Conservation (phyloP, 2,888 invertebrate genomes). For the Reticulitermes lucifugus region DNA sequence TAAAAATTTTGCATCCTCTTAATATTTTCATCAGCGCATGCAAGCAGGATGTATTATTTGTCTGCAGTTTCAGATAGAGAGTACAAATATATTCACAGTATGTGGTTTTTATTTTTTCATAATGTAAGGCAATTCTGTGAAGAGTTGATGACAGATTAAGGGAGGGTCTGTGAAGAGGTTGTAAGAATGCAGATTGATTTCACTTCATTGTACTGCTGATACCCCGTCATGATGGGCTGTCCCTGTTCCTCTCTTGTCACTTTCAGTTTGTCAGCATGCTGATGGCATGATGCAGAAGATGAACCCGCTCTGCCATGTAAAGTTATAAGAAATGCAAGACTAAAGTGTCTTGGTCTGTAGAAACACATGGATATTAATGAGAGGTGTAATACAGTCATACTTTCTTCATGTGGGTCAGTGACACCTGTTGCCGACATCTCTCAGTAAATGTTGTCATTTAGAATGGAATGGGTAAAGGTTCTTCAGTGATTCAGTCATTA, state of each 20-base stretch:
- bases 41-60: conserved; percentile 15
- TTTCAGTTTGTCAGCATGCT: conserved; percentile 1
- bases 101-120: conserved; percentile 33
- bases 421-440: too few species aligned
- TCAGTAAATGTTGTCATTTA: too few species aligned
- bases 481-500: too few species aligned
- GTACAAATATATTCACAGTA: conserved; percentile 40
- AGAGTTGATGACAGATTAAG: background rate
- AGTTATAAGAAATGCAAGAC: too few species aligned
- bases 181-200: background rate
- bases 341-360: too few species aligned
- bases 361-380: too few species aligned
- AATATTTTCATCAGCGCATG: background rate
- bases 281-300: conserved; percentile 3
- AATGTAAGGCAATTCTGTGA: conserved; percentile 1
- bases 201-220: background rate
- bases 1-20: background rate
- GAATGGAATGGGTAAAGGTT: too few species aligned
- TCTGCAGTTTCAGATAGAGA: conserved; percentile 37
- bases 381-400: too few species aligned
- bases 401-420: too few species aligned
- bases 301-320: background rate
- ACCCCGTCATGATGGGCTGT: background rate
- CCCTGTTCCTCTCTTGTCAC: background rate
- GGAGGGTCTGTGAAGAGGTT: background rate